Evolutionary conservation across 1,140 invertebrate species (phyloP).

Genomic region (Hypsibius dujardini): DNA sequence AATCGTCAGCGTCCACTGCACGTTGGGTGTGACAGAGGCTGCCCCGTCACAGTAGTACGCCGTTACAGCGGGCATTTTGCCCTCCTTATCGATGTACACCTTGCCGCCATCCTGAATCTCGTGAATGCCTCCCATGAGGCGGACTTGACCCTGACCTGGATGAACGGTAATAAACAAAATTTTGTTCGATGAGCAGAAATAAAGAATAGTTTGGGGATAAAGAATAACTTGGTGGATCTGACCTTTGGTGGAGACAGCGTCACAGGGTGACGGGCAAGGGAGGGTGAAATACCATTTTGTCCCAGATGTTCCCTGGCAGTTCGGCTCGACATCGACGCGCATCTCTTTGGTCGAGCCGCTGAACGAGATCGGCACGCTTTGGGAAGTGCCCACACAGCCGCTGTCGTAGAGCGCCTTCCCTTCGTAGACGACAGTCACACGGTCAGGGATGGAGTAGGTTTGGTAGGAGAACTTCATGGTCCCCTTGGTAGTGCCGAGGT

Average conservation of each 20-base stretch:
- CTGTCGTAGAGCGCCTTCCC: constrained; percentile 18
- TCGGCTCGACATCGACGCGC: constrained; percentile 21
- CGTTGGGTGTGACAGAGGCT: too few relatives aligned
- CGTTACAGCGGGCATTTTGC: background rate
- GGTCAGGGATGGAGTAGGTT: constrained; percentile 18
- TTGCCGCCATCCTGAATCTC: background rate
- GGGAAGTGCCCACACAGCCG: constrained; percentile 20
- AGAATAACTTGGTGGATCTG: too few relatives aligned
- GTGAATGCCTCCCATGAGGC: background rate
- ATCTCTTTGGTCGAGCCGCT: constrained; percentile 18
- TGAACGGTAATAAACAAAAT: too few relatives aligned
- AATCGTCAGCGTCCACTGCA: background rate
- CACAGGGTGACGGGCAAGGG: constrained; percentile 5
- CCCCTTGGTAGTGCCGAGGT: constrained; percentile 20
- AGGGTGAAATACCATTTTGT: constrained; percentile 20
- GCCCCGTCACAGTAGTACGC: constrained; percentile 9
- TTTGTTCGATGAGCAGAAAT: too few relatives aligned
- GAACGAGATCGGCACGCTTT: constrained; percentile 17
- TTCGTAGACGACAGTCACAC: constrained; percentile 21
- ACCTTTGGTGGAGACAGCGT: too few relatives aligned
- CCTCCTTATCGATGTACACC: constrained; percentile 5
- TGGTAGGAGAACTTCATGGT: constrained; percentile 19
- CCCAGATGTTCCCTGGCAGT: constrained; percentile 20
- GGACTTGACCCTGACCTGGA: background rate
- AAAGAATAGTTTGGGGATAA: too few relatives aligned